Evolutionary conservation across 2,888 invertebrate genomes (phyloP).

Genomic region (Candidula unifasciata): DNA sequence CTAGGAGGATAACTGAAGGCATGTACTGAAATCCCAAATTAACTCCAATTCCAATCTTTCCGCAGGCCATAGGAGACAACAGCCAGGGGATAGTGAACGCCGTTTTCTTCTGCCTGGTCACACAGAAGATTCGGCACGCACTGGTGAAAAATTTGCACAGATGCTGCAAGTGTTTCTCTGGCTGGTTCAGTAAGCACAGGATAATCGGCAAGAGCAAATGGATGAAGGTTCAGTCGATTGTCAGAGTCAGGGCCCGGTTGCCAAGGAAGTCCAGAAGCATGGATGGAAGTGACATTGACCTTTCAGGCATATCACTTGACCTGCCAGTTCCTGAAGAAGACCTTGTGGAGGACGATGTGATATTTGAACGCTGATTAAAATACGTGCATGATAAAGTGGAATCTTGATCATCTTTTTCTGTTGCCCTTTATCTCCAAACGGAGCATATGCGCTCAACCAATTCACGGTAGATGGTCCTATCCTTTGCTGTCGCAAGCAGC

Average conservation of each 20-base stretch:
- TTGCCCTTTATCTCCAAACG: too few species aligned
- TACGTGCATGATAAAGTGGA: too few species aligned
- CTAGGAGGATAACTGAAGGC: too few species aligned
- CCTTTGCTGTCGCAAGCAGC: too few species aligned
- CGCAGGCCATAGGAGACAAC: conserved; percentile 62
- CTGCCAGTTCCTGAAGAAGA: conserved; percentile 43
- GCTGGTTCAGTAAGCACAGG: conserved; percentile 44
- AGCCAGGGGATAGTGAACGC: conserved; percentile 60
- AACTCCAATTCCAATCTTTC: background rate
- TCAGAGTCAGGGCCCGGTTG: conserved; percentile 29
- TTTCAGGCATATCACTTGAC: conserved; percentile 56
- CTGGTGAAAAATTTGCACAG: conserved; percentile 41
- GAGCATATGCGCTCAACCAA: too few species aligned
- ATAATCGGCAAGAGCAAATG: conserved; percentile 19
- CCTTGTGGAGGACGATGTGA: conserved; percentile 51
- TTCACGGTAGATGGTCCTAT: too few species aligned
- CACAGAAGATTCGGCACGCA: conserved; percentile 55
- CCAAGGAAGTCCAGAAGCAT: conserved; percentile 23
- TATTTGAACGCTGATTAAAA: conserved; percentile 54
- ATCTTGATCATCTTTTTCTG: too few species aligned
- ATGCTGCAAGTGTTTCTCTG: conserved; percentile 41
- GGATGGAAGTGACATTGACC: conserved; percentile 55
- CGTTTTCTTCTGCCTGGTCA: conserved; percentile 58
- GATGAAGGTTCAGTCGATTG: conserved; percentile 48
- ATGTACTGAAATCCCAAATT: background rate